These are phyloP conservation scores for Ryuthela nishihirai DNA, from an alignment of 2,888 invertebrate species.

Conservation along the genomic window DNA sequence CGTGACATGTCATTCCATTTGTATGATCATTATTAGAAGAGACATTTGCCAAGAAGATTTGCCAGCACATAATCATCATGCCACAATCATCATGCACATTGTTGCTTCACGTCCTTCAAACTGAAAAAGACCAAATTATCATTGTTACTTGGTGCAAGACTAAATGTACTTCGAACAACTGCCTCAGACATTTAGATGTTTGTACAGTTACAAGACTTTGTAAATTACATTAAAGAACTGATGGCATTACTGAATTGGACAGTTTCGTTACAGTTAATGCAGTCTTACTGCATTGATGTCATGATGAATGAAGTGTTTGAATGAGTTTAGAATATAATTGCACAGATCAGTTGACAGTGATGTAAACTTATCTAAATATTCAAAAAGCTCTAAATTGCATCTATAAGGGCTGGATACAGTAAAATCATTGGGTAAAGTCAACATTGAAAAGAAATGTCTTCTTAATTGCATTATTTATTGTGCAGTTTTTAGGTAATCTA, in stretches of 20 bases:
- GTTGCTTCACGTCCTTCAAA: slow-evolving; percentile 6
- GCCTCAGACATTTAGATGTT: slow-evolving; percentile 21
- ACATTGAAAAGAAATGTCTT: slow-evolving; percentile 6
- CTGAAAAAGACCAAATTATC: slow-evolving; percentile 1
- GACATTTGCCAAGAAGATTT: slow-evolving; percentile 3
- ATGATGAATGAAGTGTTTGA: too few species aligned
- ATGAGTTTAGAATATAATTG: too few species aligned
- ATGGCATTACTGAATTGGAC: too few species aligned
- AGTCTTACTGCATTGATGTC: too few species aligned
- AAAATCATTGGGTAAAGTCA: too few species aligned
- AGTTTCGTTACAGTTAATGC: too few species aligned
- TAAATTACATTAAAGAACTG: slow-evolving; percentile 20
- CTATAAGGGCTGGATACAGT: too few species aligned
- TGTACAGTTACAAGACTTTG: slow-evolving; percentile 29
- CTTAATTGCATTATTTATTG: slow-evolving; percentile 5
- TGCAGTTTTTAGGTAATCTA: slow-evolving; percentile 17
- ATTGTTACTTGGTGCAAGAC: slow-evolving; percentile 9
- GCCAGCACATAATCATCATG: slow-evolving; percentile 10
- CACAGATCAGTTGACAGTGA: too few species aligned
- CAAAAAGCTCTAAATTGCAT: too few species aligned
- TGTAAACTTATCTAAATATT: too few species aligned
- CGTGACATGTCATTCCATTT: slow-evolving; percentile 34
- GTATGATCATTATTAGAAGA: slow-evolving; percentile 5
- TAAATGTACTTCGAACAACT: slow-evolving; percentile 11
- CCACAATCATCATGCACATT: slow-evolving; percentile 11